Evolutionary conservation across 2,797 vertebrate species (phyloP), one percentile per base, ranked within the genome.

Genomic region (Microctenopoma lineatum): DNA sequence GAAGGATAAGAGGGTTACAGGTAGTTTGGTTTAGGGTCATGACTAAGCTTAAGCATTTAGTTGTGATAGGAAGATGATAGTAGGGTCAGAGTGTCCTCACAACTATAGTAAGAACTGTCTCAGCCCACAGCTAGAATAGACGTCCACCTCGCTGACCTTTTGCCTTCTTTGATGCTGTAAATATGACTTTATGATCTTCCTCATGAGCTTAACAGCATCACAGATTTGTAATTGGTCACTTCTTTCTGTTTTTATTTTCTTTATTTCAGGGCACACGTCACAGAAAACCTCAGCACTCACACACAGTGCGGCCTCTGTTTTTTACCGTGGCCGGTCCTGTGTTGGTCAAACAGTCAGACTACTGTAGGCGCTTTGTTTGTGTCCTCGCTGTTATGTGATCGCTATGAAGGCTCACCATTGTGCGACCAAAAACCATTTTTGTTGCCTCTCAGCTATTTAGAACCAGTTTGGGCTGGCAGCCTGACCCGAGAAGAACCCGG

Each of bases 331-430:
- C 76, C 47, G 26, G 60, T 77, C 66, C 62, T 70, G 64, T 69
- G 47, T 70, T 61, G 67, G 71, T 77, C 42, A 29, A 81, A 84
- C 77, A 78, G 62, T 75, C 77, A 14, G 70, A 79, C 77, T 66
- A 87, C 85, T 89, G 85, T 84, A 84, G 75, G 72, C 15, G 18
- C 84, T 88, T 61, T 73, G 84, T 77, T 62, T 65, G 75, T 54
- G 73, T 52, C 69, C 71, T 62, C 47, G 8, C 72, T 76, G 77
- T 81, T 75, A 77, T 77, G 79, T 36, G 75, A 76, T 75, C 65
- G 5, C 71, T 25, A 68, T 86, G 71, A 88, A 88, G 81, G 79
- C 75, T 77, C 14, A 13, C 72, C 83, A 81, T 86, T 87, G 81
- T 87, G 74, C 50, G 65, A 66, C 77, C 64, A 55, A 66, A 74